Percentiles rank a stretch among this genome's conserved stretches.
These are phyloP conservation scores for Notothenia rossii DNA, from an alignment of 2,113 vertebrate genomes.

Conservation along the genomic window DNA sequence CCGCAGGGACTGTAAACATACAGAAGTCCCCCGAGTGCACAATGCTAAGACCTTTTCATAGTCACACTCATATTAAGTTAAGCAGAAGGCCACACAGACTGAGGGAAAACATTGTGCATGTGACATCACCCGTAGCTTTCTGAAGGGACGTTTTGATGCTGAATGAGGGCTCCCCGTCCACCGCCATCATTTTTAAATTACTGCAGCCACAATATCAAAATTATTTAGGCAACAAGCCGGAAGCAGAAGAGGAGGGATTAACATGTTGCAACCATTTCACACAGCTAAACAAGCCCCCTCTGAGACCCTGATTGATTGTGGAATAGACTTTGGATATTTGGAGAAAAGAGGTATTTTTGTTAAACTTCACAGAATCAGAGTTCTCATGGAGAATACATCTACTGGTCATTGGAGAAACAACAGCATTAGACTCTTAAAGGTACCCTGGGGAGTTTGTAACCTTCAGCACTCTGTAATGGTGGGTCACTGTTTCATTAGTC, in stretches of 20 bases:
- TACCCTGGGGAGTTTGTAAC: neutral
- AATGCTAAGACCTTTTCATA: neutral
- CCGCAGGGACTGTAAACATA: neutral
- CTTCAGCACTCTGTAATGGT: neutral
- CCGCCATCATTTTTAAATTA: slow-evolving; percentile 27
- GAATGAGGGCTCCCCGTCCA: slow-evolving; percentile 8
- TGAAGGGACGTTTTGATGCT: slow-evolving; percentile 16
- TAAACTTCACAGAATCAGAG: neutral
- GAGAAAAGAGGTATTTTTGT: neutral
- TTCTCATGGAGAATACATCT: neutral
- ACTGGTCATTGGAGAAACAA: slow-evolving; percentile 2
- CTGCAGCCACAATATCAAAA: slow-evolving; percentile 48
- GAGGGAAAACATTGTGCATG: slow-evolving; percentile 37
- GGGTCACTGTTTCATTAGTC: neutral
- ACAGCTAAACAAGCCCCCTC: neutral
- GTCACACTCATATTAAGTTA: slow-evolving; percentile 9
- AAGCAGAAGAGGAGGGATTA: slow-evolving; percentile 17
- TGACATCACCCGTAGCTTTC: slow-evolving; percentile 24
- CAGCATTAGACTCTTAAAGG: neutral
- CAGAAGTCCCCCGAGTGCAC: neutral
- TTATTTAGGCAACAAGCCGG: slow-evolving; percentile 17
- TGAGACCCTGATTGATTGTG: neutral
- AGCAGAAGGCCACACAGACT: slow-evolving; percentile 10
- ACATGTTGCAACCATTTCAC: neutral
- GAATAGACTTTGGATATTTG: neutral